Conservation (phyloP, 1,140 invertebrate genomes). For the Drosophila pachea region DNA sequence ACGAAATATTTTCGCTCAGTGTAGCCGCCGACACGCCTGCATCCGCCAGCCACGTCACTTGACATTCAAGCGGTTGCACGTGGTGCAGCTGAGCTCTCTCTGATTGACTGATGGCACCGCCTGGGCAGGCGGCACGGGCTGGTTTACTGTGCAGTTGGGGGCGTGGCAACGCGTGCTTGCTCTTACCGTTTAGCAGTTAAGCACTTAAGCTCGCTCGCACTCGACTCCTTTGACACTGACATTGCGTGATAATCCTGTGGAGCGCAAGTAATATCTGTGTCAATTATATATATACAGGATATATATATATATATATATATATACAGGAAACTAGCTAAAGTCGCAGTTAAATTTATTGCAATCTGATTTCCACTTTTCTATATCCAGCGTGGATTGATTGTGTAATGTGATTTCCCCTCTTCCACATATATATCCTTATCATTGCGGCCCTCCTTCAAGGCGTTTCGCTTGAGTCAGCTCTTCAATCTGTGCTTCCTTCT, state of each 20-base stretch:
- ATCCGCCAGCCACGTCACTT: slow-evolving; percentile 54
- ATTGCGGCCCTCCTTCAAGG: too few species aligned
- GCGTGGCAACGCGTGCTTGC: slow-evolving; percentile 5
- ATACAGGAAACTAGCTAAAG: too few species aligned
- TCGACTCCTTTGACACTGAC: slow-evolving; percentile 53
- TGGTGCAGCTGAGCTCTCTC: slow-evolving; percentile 14
- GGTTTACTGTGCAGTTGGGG: background rate
- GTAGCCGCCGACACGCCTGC: slow-evolving; percentile 34
- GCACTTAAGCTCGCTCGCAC: slow-evolving; percentile 36
- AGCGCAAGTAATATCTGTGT: too few species aligned
- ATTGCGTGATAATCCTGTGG: slow-evolving; percentile 54
- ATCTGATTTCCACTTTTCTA: too few species aligned
- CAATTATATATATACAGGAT: too few species aligned
- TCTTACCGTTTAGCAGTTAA: slow-evolving; percentile 34
- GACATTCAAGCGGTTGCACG: slow-evolving; percentile 63
- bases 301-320: too few species aligned
- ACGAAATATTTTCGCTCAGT: background rate
- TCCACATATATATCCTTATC: too few species aligned
- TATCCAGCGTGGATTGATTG: too few species aligned
- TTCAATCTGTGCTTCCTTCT: background rate
- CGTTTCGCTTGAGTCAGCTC: too few species aligned
- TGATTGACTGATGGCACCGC: slow-evolving; percentile 19
- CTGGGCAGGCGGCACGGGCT: background rate
- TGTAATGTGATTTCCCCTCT: too few species aligned
- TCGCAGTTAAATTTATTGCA: too few species aligned